Conservation (phyloP, 2,888 invertebrate genomes). For the Tholera decimalis region DNA sequence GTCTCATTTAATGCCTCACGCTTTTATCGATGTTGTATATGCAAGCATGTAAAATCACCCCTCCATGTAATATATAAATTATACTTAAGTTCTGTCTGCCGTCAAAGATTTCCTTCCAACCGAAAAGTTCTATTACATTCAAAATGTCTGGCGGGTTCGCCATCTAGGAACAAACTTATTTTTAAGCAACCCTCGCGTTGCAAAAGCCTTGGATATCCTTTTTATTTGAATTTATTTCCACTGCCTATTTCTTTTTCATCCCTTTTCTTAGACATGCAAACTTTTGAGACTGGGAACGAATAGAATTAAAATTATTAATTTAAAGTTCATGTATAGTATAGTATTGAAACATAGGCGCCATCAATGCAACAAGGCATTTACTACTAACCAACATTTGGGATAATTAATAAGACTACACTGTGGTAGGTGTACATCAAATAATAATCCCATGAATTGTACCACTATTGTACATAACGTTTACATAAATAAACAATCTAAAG, state of each 20-base stretch:
- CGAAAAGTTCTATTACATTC: slow-evolving; percentile 16
- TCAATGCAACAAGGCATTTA: no score
- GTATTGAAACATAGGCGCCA: no score
- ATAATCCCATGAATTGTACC: no score
- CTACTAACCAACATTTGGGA: no score
- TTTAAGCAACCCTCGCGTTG: slow-evolving; percentile 1
- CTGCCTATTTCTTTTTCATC: background rate
- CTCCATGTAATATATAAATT: background rate
- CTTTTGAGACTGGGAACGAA: background rate
- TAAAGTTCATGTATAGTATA: no score
- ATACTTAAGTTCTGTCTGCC: slow-evolving; percentile 6
- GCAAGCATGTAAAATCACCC: background rate
- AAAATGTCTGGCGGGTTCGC: slow-evolving; percentile 34
- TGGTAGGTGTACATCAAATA: no score
- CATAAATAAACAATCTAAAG: no score
- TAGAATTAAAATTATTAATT: background rate
- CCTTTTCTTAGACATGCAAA: background rate
- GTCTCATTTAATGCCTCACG: no score
- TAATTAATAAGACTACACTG: no score
- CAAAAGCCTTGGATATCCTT: background rate
- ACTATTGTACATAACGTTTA: no score
- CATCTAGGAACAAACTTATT: slow-evolving; percentile 15
- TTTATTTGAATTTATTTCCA: background rate
- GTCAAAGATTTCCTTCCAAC: slow-evolving; percentile 12
- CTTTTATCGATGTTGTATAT: no score